Evolutionary conservation across 2,797 vertebrate species (phyloP).

Genomic region (Micrastur ruficollis): DNA sequence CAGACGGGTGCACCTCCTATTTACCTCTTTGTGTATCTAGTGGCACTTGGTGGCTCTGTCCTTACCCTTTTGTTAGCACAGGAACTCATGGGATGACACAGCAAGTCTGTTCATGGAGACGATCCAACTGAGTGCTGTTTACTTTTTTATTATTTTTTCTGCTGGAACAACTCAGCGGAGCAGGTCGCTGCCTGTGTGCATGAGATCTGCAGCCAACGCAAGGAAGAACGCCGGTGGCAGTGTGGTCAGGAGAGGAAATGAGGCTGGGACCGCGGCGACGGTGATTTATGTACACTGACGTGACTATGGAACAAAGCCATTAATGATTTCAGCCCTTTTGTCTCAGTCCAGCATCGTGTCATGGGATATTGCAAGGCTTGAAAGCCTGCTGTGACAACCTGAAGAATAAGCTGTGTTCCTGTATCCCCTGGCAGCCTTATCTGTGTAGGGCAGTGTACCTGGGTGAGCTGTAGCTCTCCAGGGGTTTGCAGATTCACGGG

Average conservation of each 20-base stretch:
- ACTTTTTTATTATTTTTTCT: neutral
- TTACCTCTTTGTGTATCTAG: neutral
- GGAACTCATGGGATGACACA: fast-evolving
- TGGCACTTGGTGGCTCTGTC: neutral
- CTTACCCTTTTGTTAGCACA: neutral
- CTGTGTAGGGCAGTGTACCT: neutral
- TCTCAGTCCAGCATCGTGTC: neutral
- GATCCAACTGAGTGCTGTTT: neutral
- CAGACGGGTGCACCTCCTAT: neutral
- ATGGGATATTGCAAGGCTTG: neutral
- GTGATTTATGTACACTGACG: neutral
- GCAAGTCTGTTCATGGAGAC: neutral
- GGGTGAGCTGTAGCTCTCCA: neutral
- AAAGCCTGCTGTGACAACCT: neutral
- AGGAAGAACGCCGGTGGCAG: neutral
- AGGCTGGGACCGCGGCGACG: neutral
- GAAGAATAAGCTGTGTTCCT: neutral
- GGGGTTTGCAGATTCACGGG: neutral
- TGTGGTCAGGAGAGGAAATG: neutral
- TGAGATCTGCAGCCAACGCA: neutral
- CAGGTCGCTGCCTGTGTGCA: neutral
- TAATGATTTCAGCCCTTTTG: neutral
- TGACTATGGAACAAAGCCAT: neutral
- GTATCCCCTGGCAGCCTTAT: neutral
- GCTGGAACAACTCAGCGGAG: neutral